Conservation (phyloP, 1,140 invertebrate species). For the Pseudomyrmex pallidus region DNA sequence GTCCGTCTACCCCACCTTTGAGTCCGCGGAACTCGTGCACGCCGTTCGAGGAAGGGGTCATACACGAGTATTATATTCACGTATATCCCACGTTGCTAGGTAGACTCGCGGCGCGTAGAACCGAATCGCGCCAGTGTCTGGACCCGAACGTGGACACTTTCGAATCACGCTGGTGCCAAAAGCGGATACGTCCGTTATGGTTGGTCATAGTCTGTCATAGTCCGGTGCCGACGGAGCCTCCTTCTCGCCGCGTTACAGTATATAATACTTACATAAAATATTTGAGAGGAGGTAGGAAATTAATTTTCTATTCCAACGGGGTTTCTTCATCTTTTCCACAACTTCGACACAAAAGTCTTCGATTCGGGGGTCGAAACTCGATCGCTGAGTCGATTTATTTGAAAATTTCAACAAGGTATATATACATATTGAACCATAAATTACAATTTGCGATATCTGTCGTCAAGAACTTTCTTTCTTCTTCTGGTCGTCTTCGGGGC, state of each 20-base stretch:
- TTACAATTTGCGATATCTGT: neutral
- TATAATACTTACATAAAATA: neutral
- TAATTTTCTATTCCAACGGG: no score
- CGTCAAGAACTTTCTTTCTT: neutral
- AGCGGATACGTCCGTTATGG: slow-evolving; percentile 51
- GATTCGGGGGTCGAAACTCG: no score
- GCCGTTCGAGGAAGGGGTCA: slow-evolving; percentile 54
- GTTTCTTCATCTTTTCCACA: no score
- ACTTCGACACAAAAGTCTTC: no score
- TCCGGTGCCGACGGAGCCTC: slow-evolving; percentile 20
- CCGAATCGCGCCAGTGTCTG: slow-evolving; percentile 65
- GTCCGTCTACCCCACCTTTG: slow-evolving; percentile 71
- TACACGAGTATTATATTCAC: slow-evolving; percentile 26
- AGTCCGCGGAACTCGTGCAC: slow-evolving; percentile 72
- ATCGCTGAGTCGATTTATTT: no score
- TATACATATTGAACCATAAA: no score
- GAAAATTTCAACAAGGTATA: no score
- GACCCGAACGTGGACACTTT: slow-evolving; percentile 58
- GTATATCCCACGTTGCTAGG: slow-evolving; percentile 60
- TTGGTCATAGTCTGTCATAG: slow-evolving; percentile 15
- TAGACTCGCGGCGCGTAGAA: slow-evolving; percentile 61
- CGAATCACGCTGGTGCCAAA: slow-evolving; percentile 45
- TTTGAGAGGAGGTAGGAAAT: neutral
- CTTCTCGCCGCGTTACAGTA: neutral
- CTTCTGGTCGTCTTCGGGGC: neutral